These are phyloP conservation scores for Pammene aurita DNA, from an alignment of 2,888 invertebrate species.

Conservation along the genomic window DNA sequence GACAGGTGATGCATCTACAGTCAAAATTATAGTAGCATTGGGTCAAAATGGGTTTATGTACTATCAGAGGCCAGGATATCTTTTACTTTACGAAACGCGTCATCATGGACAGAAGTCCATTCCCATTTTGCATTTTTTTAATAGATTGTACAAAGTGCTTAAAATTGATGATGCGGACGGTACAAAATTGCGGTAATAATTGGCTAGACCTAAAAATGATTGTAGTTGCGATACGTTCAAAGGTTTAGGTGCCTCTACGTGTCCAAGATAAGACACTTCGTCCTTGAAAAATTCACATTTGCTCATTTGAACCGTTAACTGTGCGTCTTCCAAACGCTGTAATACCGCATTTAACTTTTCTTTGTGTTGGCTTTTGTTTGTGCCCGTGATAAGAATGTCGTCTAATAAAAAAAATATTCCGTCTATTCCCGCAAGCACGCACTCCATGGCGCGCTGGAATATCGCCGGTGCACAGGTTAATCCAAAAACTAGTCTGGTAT, in stretches of 20 bases:
- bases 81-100: neutral
- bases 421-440: conserved; percentile 18
- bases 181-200: conserved; percentile 22
- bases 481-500: too few relatives aligned
- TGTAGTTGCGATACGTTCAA: conserved; percentile 24
- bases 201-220: conserved; percentile 35
- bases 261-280: conserved; percentile 11
- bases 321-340: conserved; percentile 31
- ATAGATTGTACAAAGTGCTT: conserved; percentile 41
- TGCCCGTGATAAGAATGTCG: conserved; percentile 23
- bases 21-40: neutral
- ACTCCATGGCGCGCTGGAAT: conserved; percentile 37
- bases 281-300: conserved; percentile 32
- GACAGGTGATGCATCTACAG: conserved; percentile 39
- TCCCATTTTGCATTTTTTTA: conserved; percentile 41
- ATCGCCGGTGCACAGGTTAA: conserved; percentile 32
- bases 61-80: neutral
- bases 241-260: neutral
- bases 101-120: conserved; percentile 34
- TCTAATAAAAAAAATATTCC: neutral
- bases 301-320: conserved; percentile 23
- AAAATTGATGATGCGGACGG: conserved; percentile 16
- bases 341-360: too few relatives aligned
- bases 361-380: neutral
- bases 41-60: neutral